These are phyloP conservation scores for Rhagoletis pomonella DNA, from an alignment of 1,140 invertebrate species.

Conservation along the genomic window DNA sequence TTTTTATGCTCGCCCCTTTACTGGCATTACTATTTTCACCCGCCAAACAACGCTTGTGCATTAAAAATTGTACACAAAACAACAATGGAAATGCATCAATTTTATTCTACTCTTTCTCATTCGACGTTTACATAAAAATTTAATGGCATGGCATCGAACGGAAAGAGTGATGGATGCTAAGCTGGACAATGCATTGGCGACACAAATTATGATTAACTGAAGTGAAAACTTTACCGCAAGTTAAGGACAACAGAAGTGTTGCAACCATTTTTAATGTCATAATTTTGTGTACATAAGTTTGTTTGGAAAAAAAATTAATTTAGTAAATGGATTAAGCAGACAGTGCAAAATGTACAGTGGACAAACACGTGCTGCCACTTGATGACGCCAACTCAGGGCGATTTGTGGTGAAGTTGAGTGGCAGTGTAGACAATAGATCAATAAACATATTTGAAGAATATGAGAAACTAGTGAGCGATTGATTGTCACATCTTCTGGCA, in stretches of 20 bases:
- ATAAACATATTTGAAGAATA: no score
- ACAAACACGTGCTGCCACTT: slow-evolving; percentile 17
- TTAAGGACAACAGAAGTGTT: no score
- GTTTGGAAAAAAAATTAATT: slow-evolving; percentile 22
- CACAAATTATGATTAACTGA: slow-evolving; percentile 38
- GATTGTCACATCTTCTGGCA: neutral
- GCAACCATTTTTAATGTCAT: no score
- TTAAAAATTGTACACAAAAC: no score
- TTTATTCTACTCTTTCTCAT: neutral
- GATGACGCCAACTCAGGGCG: slow-evolving; percentile 21
- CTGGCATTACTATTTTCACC: neutral
- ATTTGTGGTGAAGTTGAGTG: neutral
- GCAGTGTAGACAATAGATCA: neutral
- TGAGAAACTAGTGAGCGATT: neutral
- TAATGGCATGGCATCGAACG: neutral
- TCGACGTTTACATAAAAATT: neutral
- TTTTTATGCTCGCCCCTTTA: no score
- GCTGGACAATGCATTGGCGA: neutral
- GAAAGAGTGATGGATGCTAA: neutral
- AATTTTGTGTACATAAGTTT: neutral
- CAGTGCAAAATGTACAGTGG: neutral
- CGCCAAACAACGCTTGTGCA: neutral
- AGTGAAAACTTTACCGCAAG: neutral
- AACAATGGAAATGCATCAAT: no score
- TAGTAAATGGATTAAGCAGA: slow-evolving; percentile 27